Base-by-base conservation (phyloP, 2,888 invertebrate genomes). In the Hyalella azteca region DNA sequence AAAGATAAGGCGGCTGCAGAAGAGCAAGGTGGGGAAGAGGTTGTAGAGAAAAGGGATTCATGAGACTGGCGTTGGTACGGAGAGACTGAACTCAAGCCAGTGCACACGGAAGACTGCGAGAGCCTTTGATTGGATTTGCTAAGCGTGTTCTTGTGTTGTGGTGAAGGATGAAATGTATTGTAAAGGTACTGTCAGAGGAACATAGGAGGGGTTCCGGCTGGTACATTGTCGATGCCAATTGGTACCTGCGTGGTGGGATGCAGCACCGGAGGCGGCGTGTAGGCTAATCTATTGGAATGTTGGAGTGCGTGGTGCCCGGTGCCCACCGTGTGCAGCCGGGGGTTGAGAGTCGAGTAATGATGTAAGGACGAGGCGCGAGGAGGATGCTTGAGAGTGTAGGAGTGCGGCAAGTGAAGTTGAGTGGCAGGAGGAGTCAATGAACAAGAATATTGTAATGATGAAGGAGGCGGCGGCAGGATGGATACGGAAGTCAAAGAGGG, bases 111-210 rank as follows among this genome's bases (percentile, higher is more conserved):
- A 45, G 75, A 45, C 26, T 75, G 40, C 29, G 75, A 75, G n/a
- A 66, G 36, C 66, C 66, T 66, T 39, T 66, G 66, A 66, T 29
- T 66, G 66, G 66, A 66, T 19, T 66, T 66, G 66, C 66, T 66
- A 0, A 66, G 36, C 19, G 36, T 2, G 66, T 19, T 66, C 26
- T 66, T 66, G 66, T 66, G 66, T 66, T 66, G 66, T n/a, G 66
- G 66, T n/a, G 66, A 66, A 19, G 66, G 66, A 66, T 66, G 66
- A 19, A 66, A 66, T 9, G 66, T 66, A 36, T 73, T 41, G 36
- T 45, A 60, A n/a, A 48, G 81, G 49, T 82, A 79, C 66, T 84
- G 84, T 84, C 84, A 84, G 79, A 84, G 84, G 50, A 84, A 84
- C 73, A 84, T 45, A 11, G 81, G 79, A 5, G 84, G 81, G 4